Conservation (phyloP, 2,113 vertebrate species). For the Psilopogon haemacephalus region DNA sequence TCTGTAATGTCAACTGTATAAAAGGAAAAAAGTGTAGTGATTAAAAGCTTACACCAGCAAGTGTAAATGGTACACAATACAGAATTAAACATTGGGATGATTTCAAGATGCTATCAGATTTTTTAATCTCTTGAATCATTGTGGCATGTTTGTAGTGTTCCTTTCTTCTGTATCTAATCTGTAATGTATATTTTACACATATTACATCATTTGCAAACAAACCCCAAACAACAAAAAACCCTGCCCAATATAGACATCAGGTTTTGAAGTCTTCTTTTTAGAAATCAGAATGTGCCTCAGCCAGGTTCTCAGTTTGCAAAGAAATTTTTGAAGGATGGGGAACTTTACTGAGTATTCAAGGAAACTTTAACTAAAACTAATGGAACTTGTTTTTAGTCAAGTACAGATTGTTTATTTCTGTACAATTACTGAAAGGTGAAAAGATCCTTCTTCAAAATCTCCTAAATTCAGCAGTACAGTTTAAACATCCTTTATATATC, state of each 20-base stretch:
- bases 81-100: neutral
- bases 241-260: neutral
- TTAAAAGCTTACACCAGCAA: neutral
- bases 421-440: neutral
- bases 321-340: neutral
- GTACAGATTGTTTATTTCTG: neutral
- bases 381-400: neutral
- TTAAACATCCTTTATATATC: neutral
- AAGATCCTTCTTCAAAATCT: neutral
- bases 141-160: neutral
- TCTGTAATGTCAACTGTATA: neutral
- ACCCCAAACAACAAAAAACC: no score
- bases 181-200: rapidly evolving
- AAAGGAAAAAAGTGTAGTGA: neutral
- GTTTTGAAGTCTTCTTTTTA: neutral
- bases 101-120: neutral
- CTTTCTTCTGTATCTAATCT: neutral
- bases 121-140: neutral
- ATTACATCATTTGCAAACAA: neutral
- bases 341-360: neutral
- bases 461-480: neutral
- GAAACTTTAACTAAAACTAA: neutral
- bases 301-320: neutral
- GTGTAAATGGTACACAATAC: neutral
- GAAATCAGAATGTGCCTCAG: neutral